Evolutionary conservation across 2,113 vertebrate species (phyloP).

Genomic region (Mus spicilegus): DNA sequence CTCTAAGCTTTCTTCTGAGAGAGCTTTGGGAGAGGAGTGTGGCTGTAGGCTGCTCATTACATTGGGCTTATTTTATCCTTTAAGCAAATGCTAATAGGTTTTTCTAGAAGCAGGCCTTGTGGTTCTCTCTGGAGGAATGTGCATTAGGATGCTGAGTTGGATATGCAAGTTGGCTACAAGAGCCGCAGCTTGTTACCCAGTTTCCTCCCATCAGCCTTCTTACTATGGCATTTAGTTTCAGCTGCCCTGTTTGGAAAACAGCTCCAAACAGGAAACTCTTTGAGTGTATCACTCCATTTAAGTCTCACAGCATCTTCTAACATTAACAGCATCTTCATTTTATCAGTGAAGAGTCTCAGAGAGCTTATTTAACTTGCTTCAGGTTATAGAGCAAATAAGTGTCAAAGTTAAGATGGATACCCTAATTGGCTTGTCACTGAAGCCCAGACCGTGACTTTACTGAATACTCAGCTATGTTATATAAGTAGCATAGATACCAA

Average conservation of each 20-base stretch:
- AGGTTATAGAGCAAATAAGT: constrained; percentile 16
- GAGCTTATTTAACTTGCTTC: constrained; percentile 10
- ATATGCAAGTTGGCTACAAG: background rate
- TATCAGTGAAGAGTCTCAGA: background rate
- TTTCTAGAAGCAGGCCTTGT: constrained; percentile 42
- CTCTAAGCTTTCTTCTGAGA: constrained; percentile 8
- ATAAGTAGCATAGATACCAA: background rate
- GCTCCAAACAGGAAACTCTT: background rate
- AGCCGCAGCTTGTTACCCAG: constrained; percentile 29
- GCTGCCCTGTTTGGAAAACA: background rate
- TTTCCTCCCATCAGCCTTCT: constrained; percentile 27
- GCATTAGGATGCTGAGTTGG: background rate
- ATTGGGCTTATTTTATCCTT: constrained; percentile 44
- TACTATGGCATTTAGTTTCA: constrained; percentile 39
- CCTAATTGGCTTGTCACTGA: background rate
- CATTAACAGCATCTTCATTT: background rate
- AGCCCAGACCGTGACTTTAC: background rate
- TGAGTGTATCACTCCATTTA: background rate
- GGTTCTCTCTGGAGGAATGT: constrained; percentile 22
- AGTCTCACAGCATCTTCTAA: background rate
- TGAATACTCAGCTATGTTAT: background rate
- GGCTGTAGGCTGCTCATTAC: background rate
- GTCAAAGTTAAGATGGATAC: constrained; percentile 27
- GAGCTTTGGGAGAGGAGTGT: background rate
- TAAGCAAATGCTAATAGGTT: background rate